These are phyloP conservation scores for Amblyteles armatorius DNA, from an alignment of 2,888 invertebrate species.

Conservation along the genomic window DNA sequence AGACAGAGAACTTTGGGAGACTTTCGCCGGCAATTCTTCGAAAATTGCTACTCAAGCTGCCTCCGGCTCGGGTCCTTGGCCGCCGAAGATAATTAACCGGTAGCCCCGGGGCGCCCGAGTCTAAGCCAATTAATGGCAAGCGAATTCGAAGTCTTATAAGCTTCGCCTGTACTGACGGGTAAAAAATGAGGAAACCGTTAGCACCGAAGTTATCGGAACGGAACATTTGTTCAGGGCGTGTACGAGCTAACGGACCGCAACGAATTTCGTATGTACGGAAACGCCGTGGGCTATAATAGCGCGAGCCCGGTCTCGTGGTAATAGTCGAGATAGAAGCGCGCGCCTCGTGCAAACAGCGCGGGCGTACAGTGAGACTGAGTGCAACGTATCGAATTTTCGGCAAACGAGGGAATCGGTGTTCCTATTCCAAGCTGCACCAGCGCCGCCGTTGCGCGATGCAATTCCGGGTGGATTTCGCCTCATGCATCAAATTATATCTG, in stretches of 20 bases:
- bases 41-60: conserved; percentile 46
- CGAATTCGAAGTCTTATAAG: conserved; percentile 37
- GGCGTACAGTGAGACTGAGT: not conserved
- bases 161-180: not conserved
- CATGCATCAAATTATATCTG: not conserved
- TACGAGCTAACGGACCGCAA: not conserved
- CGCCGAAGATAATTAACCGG: conserved; percentile 37
- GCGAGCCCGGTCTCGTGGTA: not conserved
- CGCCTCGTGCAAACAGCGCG: not conserved
- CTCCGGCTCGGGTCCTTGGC: conserved; percentile 6
- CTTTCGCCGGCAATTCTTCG: conserved; percentile 34
- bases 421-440: conserved; percentile 42
- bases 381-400: conserved; percentile 62
- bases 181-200: not conserved
- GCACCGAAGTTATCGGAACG: not conserved
- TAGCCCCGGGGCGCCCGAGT: conserved; percentile 15
- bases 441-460: not conserved
- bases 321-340: not conserved
- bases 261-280: not conserved
- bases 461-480: not conserved
- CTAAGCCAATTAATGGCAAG: conserved; percentile 40
- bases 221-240: not conserved
- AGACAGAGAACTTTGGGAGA: conserved; percentile 28
- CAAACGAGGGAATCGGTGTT: conserved; percentile 62
- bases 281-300: not conserved